Conservation (phyloP, 2,888 invertebrate species). For the Drosophila incognita region DNA sequence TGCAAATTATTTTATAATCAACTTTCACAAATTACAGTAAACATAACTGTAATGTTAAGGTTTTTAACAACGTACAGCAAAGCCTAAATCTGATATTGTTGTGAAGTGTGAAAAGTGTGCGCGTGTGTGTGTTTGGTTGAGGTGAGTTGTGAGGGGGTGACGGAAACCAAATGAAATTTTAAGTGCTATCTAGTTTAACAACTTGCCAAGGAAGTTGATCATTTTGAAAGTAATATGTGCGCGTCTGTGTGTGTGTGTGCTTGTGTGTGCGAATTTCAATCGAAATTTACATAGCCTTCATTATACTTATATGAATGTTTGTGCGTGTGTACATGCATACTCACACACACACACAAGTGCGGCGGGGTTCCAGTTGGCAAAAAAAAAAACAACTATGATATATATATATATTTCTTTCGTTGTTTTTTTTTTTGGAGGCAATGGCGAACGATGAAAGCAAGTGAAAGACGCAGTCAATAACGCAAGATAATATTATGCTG, state of each 20-base stretch:
- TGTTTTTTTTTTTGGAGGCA: slow-evolving; percentile 21
- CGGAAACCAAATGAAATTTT: slow-evolving; percentile 52
- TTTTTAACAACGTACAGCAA: slow-evolving; percentile 3
- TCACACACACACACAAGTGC: background rate
- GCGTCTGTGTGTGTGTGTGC: background rate
- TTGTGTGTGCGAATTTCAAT: slow-evolving; percentile 31
- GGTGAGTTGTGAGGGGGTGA: slow-evolving; percentile 51
- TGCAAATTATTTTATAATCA: slow-evolving; percentile 26
- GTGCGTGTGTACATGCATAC: slow-evolving; percentile 22
- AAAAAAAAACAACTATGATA: slow-evolving; percentile 28
- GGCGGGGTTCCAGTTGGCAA: slow-evolving; percentile 41
- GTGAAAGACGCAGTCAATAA: slow-evolving; percentile 6
- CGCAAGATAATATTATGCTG: slow-evolving; percentile 1
- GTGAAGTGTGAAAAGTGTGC: slow-evolving; percentile 45
- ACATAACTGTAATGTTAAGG: slow-evolving; percentile 27
- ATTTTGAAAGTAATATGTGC: slow-evolving; percentile 49
- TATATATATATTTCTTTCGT: background rate
- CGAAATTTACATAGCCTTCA: slow-evolving; percentile 18
- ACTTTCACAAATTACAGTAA: slow-evolving; percentile 18
- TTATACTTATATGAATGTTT: slow-evolving; percentile 9
- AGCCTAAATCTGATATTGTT: slow-evolving; percentile 22
- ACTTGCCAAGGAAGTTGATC: slow-evolving; percentile 55
- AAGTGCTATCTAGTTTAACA: slow-evolving; percentile 56
- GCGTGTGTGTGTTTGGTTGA: slow-evolving; percentile 21
- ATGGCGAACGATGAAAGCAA: slow-evolving; percentile 25